Conservation (phyloP, 2,888 invertebrate species). For the Neria commutata region DNA sequence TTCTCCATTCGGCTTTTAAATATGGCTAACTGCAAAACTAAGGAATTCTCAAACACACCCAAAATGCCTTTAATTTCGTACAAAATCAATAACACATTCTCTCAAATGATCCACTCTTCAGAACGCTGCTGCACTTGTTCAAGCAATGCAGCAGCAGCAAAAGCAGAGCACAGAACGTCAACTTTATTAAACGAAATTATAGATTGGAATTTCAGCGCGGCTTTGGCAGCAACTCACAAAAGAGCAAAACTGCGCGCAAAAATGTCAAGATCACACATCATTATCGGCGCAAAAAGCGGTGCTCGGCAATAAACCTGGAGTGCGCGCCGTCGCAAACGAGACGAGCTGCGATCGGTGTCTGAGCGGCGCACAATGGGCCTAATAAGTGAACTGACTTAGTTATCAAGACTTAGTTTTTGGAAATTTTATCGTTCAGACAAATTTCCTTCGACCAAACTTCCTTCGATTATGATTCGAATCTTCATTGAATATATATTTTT, state of each 20-base stretch:
- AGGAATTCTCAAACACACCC: not conserved
- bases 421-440: too few relatives aligned
- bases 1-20: too few relatives aligned
- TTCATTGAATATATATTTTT: too few relatives aligned
- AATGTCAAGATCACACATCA: slow-evolving; percentile 52
- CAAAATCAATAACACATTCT: slow-evolving; percentile 6
- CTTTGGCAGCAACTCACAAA: not conserved
- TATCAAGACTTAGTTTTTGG: too few relatives aligned
- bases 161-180: slow-evolving; percentile 42
- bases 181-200: slow-evolving; percentile 53
- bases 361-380: not conserved
- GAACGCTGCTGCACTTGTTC: too few relatives aligned
- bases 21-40: too few relatives aligned
- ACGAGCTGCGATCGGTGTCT: not conserved
- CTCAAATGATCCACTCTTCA: slow-evolving; percentile 45
- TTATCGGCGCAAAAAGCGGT: slow-evolving; percentile 48
- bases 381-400: not conserved
- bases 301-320: not conserved
- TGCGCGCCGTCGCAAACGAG: not conserved
- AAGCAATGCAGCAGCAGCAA: slow-evolving; percentile 26
- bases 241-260: slow-evolving; percentile 37
- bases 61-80: not conserved
- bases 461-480: too few relatives aligned
- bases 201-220: slow-evolving; percentile 44
- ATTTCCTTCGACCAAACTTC: too few relatives aligned